phyloP scores from a whole-genome alignment of 2,888 invertebrate species.

The Xestia sexstrigata region DNA sequence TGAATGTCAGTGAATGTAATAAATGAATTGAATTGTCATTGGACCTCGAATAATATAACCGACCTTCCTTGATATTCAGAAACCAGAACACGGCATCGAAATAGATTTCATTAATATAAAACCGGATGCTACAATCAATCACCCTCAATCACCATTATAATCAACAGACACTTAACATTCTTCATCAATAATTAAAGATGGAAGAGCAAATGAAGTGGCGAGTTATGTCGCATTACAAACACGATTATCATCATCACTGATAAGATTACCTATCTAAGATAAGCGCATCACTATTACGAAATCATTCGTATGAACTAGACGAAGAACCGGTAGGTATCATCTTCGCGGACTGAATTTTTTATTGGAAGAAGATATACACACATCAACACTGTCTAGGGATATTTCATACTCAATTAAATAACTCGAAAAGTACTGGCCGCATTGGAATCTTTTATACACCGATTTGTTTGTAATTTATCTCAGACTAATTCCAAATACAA shows the following conservation, averaged over 20 bases:
- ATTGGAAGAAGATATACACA: background rate
- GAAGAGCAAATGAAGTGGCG: constrained; percentile 27
- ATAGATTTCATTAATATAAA: constrained; percentile 38
- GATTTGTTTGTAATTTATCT: too few relatives aligned
- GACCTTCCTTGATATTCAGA: constrained; percentile 3
- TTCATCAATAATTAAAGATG: background rate
- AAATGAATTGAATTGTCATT: background rate
- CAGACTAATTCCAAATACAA: too few relatives aligned
- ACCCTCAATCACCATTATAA: constrained; percentile 22
- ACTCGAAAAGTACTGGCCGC: too few relatives aligned
- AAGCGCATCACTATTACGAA: constrained; percentile 44
- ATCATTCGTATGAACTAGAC: constrained; percentile 17
- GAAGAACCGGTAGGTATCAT: constrained; percentile 5
- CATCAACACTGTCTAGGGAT: too few relatives aligned
- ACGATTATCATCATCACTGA: constrained; percentile 28
- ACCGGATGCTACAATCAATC: constrained; percentile 33
- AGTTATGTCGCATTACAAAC: constrained; percentile 18
- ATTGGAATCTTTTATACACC: too few relatives aligned
- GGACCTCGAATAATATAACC: background rate
- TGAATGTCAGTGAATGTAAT: background rate
- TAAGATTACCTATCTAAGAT: constrained; percentile 39
- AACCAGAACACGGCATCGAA: constrained; percentile 31
- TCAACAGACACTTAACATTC: constrained; percentile 14
- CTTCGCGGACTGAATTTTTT: constrained; percentile 23
- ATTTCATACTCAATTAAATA: too few relatives aligned